phyloP scores from a whole-genome alignment of 2,888 invertebrate genomes.

The Trichopoda pennipes region DNA sequence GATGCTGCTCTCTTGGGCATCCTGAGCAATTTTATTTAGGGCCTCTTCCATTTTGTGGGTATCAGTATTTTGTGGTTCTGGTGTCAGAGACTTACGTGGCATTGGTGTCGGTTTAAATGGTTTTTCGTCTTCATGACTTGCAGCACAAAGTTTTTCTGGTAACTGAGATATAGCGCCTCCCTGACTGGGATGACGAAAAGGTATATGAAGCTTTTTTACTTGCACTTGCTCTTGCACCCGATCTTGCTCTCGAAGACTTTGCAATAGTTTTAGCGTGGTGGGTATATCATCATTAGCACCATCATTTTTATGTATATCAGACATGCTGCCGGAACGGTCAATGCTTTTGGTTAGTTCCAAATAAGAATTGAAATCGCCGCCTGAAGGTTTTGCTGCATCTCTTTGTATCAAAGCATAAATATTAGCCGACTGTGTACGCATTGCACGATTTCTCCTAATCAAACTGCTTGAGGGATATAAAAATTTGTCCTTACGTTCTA shows the following conservation, averaged over 20 bases:
- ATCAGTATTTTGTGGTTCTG: slow-evolving; percentile 79
- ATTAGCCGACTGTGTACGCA: slow-evolving; percentile 91
- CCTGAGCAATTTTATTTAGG: slow-evolving; percentile 87
- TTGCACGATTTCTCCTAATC: slow-evolving; percentile 89
- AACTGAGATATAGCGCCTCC: slow-evolving; percentile 79
- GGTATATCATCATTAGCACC: slow-evolving; percentile 77
- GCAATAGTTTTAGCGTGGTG: slow-evolving; percentile 76
- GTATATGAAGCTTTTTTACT: slow-evolving; percentile 70
- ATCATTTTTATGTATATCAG: slow-evolving; percentile 81
- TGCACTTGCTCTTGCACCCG: slow-evolving; percentile 67
- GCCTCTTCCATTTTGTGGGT: slow-evolving; percentile 86
- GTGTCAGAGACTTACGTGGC: slow-evolving; percentile 81
- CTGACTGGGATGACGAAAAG: slow-evolving; percentile 79
- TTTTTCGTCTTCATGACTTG: slow-evolving; percentile 66
- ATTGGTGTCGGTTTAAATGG: slow-evolving; percentile 82
- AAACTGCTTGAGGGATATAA: slow-evolving; percentile 80
- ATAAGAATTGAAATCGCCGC: slow-evolving; percentile 83
- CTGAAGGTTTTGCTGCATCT: slow-evolving; percentile 82
- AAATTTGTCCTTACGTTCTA: slow-evolving; percentile 74
- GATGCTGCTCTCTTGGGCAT: slow-evolving; percentile 88
- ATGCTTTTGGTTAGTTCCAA: slow-evolving; percentile 82
- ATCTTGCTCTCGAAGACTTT: slow-evolving; percentile 77
- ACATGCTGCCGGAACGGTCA: slow-evolving; percentile 85
- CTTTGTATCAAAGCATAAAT: slow-evolving; percentile 89
- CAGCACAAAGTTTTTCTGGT: slow-evolving; percentile 74